Base-by-base conservation (phyloP, 2,888 invertebrate species). In the Leptinotarsa haldemani region DNA sequence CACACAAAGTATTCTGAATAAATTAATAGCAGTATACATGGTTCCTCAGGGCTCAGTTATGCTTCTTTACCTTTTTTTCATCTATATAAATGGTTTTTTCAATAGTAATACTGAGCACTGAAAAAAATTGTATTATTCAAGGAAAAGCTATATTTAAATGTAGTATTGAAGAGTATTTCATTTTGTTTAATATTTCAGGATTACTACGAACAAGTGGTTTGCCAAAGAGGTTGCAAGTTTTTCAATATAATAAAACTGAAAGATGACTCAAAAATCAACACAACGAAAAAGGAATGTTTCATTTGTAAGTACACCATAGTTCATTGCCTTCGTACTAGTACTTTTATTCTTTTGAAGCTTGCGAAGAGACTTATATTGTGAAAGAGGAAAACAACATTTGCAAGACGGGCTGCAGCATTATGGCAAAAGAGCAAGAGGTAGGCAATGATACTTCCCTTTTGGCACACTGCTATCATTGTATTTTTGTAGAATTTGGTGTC, bases 161-260 rank as follows among this genome's bases (percentile, higher is more conserved):
- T 30, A 7, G 1, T 30, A 20, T 22, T 69, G 48, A 20, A 18
- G n/a, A 46, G 25, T 7, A 71, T 40, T 72, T 64, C 48, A 56
- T 52, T 52, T 18, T 20, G 16, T 13, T 61, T 58, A 66, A 69
- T 61, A 66, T 69, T 81, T 82, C 65, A 84, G 83, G 80, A 79
- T 64, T 80, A 82, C 69, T 82, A 84, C 68, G 83, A 83, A 56
- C 82, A 82, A 78, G 76, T 78, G 18, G 82, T 84, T 71, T 86
- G 86, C 72, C 84, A 85, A 68, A 78, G 83, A 76, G 86, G 86
- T 3, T 86, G 86, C 74, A 75, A 83, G 68, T 83, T 85, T 72
- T 85, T 84, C 72, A 84, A 84, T 73, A 82, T 84, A 64, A 83
- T 85, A 46, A 82, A 83, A 73, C 80, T 83, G 67, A 83, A 82